A percentile compares a stretch with the other conserved stretches of the same genome.
These are phyloP conservation scores for Iphiclides podalirius DNA, from an alignment of 2,888 invertebrate genomes.

Conservation along the genomic window DNA sequence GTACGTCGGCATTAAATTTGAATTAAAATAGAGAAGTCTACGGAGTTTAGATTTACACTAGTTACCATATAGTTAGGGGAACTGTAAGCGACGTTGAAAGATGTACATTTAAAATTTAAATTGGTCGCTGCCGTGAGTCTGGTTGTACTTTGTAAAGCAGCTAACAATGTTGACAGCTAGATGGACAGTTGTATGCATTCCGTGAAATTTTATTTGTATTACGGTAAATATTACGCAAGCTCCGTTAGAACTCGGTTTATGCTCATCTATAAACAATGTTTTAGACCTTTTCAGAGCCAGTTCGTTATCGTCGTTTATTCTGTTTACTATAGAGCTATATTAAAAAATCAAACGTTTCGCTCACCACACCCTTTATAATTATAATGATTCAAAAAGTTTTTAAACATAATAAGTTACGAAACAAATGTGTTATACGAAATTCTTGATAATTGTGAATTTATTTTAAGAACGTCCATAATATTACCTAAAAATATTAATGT, in stretches of 20 bases:
- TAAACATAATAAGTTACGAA: too few relatives aligned
- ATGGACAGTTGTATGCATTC: not conserved
- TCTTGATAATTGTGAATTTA: too few relatives aligned
- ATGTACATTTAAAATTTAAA: conserved; percentile 17
- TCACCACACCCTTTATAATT: too few relatives aligned
- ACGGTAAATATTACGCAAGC: conserved; percentile 1
- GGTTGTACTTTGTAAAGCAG: not conserved
- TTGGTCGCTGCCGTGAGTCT: not conserved
- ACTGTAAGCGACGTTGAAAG: conserved; percentile 18
- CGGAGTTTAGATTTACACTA: not conserved
- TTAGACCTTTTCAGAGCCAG: too few relatives aligned
- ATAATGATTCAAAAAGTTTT: too few relatives aligned
- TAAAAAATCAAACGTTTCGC: too few relatives aligned
- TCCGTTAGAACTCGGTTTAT: not conserved
- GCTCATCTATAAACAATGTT: not conserved
- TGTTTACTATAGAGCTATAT: too few relatives aligned
- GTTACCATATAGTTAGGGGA: conserved; percentile 15
- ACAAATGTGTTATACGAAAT: too few relatives aligned
- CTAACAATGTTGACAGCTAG: not conserved
- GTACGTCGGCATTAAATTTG: conserved; percentile 12
- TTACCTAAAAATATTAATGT: too few relatives aligned
- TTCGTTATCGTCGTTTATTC: too few relatives aligned
- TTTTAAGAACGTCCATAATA: too few relatives aligned
- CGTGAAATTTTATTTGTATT: not conserved
- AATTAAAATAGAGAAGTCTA: conserved; percentile 7